A percentile compares a stretch with the other conserved stretches of the same genome.
phyloP scores from a whole-genome alignment of 2,113 vertebrate species.

The Macquaria ambigua region DNA sequence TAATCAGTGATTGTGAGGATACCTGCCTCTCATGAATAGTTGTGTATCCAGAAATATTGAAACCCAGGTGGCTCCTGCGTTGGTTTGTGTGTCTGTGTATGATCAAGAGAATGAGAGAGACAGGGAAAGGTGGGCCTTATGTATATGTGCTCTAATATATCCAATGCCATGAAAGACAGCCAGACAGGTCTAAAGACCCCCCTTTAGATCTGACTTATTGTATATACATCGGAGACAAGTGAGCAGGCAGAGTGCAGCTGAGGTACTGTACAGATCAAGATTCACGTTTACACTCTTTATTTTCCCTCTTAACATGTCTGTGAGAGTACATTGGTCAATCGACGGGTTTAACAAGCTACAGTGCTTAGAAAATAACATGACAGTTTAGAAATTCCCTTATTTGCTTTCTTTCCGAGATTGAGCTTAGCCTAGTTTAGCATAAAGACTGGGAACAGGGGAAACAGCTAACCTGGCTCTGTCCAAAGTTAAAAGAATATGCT shows the following conservation, averaged over 20 bases:
- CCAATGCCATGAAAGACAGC: slow-evolving; percentile 60
- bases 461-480: not conserved
- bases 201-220: slow-evolving; percentile 38
- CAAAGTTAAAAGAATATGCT: not conserved
- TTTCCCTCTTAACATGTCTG: not conserved
- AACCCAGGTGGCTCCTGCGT: slow-evolving; percentile 47
- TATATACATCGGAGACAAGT: slow-evolving; percentile 36
- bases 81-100: slow-evolving; percentile 38
- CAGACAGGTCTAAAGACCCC: too few relatives aligned
- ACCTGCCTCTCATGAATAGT: slow-evolving; percentile 34
- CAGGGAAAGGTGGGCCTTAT: slow-evolving; percentile 41
- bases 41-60: slow-evolving; percentile 23
- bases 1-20: slow-evolving; percentile 44
- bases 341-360: not conserved
- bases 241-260: slow-evolving; percentile 34
- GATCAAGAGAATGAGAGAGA: slow-evolving; percentile 52
- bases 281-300: not conserved
- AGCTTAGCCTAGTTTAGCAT: slow-evolving; percentile 6
- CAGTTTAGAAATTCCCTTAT: not conserved
- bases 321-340: not conserved
- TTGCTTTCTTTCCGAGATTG: not conserved
- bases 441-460: not conserved
- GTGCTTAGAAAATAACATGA: not conserved
- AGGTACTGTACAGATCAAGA: slow-evolving; percentile 20
- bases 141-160: slow-evolving; percentile 69